Base-by-base conservation (phyloP, 2,113 vertebrate species). In the Vanacampus margaritifer region DNA sequence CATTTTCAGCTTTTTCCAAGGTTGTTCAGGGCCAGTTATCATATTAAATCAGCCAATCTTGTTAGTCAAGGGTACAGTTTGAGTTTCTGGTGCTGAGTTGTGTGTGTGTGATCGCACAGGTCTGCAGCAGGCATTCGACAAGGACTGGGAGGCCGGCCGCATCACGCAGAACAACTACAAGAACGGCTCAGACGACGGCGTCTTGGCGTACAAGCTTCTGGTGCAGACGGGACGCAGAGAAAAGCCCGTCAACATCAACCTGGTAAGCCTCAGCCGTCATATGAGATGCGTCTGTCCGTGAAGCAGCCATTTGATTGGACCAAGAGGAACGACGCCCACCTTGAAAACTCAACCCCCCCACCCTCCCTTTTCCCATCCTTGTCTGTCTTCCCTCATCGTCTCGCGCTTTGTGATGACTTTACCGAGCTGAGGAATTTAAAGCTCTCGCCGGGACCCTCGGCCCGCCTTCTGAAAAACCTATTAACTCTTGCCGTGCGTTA, bases 131-230 rank as follows among this genome's bases (percentile, higher is more conserved):
- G 95, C 96, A 0, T 99, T 99, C 77, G 97, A 99, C 89, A 93
- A 85, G 0, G 97, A 99, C 88, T 98, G 96, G 94, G 93, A 95
- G 87, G 89, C 90, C 0, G 95, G 96, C 71, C 94, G 91, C 84
- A 98, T 99, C 84, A 95, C 95, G 56, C 90, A 86, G 64, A 93
- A 85, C 87, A 95, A 81, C 91, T 99, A 98, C 54, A 95, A 89
- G 84, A 98, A 99, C 32, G 97, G 94, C 78, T 98, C 97, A 0
- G 95, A 98, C 0, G 95, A 96, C 56, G 96, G 94, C 1, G 92
- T 99, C 67, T 88, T 99, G 76, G 97, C 97, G 56, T 98, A 98
- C 83, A 98, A 98, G 69, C 95, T 99, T 57, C 80, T 99, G 85
- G 95, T 98, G 68, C 97, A 99, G 85, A 99, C 97, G 0, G 96